A percentile compares a stretch with the other conserved stretches of the same genome.
Conservation (phyloP, 2,797 vertebrate genomes). For the Myotis daubentonii region DNA sequence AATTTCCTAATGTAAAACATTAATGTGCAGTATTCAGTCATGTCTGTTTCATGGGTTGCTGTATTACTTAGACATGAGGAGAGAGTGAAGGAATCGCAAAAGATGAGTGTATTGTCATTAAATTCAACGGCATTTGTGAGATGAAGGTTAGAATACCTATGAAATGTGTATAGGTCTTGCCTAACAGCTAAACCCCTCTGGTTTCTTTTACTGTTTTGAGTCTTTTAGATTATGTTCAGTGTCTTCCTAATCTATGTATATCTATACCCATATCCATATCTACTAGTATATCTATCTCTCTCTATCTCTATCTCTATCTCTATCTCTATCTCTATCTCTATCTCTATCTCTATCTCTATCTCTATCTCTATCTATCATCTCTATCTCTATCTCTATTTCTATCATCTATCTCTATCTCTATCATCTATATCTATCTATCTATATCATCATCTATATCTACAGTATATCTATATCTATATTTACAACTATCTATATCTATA, state of each 20-base stretch:
- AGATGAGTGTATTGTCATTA: neutral
- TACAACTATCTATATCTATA: too few relatives aligned
- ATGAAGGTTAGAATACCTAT: neutral
- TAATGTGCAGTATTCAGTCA: neutral
- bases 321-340: too few relatives aligned
- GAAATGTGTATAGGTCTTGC: neutral
- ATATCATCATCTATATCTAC: too few relatives aligned
- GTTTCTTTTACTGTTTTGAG: neutral
- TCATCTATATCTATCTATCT: neutral
- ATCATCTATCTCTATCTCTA: neutral
- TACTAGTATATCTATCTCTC: too few relatives aligned
- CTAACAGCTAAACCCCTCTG: neutral
- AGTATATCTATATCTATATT: neutral
- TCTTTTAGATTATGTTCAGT: neutral
- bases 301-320: too few relatives aligned
- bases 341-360: too few relatives aligned
- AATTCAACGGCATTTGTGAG: neutral
- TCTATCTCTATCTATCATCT: too few relatives aligned
- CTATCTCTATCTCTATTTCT: too few relatives aligned
- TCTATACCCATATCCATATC: neutral
- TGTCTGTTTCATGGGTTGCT: neutral
- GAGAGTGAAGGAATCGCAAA: neutral
- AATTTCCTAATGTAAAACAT: neutral
- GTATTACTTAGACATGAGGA: neutral
- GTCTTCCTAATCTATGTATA: neutral